Evolutionary conservation across 2,888 invertebrate genomes (phyloP), one percentile per base, ranked within the genome.

Genomic region (Eilema depressum): DNA sequence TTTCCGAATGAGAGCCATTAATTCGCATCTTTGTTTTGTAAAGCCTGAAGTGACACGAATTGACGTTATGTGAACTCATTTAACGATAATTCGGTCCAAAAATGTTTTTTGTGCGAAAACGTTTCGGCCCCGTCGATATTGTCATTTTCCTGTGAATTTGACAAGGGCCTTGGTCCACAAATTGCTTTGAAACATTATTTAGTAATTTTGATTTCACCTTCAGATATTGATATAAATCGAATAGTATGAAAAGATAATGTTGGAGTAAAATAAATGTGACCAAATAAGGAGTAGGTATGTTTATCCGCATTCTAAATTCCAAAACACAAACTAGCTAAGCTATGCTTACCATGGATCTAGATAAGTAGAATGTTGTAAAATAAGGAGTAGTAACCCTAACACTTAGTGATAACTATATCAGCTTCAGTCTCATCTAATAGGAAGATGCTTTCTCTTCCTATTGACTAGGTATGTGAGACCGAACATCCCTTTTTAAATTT

Each of bases 11-110:
- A 92, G 91, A 87, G 86, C 92, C 93, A 94, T 94, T 94, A 95
- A 94, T 93, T 93, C 93, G 89, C 91, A 93, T 94, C 93, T 94
- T 94, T 94, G 94, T 94, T 94, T 94, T 93, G 93, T 92, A 93
- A 92, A 93, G 92, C 90, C 89, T 88, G 85, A 89, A 92, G 92
- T 92, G 93, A 93, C 92, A 90, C 86, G 89, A 91, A 92, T 92
- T 89, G 92, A 92, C 92, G 89, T 90, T 90, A 89, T 88, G 89
- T 86, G 88, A 91, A 86, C 89, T 91, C 91, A 92, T 92, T 92
- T 89, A 86, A 88, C 88, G 89, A 92, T 90, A 91, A 92, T 91
- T 91, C 87, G 86, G 86, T 86, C 86, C 79, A 79, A 82, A 85
- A 87, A 85, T 83, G 83, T 79, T 87, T 88, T 69, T 86, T 87